Evolutionary conservation across 2,113 vertebrate genomes (phyloP).

Genomic region (Poecilia latipinna): DNA sequence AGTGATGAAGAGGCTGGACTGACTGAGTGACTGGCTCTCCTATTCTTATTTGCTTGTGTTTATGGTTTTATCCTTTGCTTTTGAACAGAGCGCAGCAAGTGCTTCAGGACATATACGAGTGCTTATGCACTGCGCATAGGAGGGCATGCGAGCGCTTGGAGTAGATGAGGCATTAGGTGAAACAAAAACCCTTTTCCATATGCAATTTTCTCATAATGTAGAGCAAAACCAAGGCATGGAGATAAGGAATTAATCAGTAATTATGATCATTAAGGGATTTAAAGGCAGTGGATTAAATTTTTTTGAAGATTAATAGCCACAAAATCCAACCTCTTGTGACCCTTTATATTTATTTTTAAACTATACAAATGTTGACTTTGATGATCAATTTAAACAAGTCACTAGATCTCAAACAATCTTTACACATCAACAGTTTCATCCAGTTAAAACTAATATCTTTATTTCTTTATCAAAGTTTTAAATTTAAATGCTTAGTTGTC

Average conservation of each 20-base stretch:
- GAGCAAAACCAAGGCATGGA: neutral
- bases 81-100: slow-evolving; percentile 29
- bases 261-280: neutral
- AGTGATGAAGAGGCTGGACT: slow-evolving; percentile 70
- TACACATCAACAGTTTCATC: no score
- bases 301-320: neutral
- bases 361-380: neutral
- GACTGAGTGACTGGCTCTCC: slow-evolving; percentile 59
- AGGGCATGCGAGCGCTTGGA: neutral
- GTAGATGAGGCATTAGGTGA: neutral
- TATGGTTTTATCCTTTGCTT: slow-evolving; percentile 29
- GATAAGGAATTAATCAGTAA: neutral
- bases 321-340: neutral
- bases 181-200: neutral
- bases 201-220: neutral
- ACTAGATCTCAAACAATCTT: no score
- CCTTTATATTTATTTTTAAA: neutral
- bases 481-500: no score
- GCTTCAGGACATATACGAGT: neutral
- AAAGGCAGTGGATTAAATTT: neutral
- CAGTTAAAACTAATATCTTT: no score
- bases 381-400: no score
- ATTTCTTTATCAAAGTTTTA: no score
- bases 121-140: slow-evolving; percentile 1
- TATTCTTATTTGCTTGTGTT: slow-evolving; percentile 49